A percentile compares a stretch with the other conserved stretches of the same genome.
Conservation (phyloP, 2,113 vertebrate genomes). For the Tichodroma muraria region DNA sequence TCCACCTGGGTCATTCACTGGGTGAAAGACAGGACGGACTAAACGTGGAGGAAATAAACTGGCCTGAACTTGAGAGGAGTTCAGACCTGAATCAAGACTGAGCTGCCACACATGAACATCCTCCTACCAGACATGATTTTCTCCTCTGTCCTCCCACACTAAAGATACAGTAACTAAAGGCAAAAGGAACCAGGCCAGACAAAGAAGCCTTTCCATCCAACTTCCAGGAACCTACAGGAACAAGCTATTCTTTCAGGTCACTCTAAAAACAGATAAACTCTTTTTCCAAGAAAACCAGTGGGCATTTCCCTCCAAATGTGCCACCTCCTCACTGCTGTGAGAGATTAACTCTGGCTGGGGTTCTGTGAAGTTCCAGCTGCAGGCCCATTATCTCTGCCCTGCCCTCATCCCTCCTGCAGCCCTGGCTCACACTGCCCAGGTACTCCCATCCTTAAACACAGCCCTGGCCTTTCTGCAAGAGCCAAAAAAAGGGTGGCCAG, state of each 20-base stretch:
- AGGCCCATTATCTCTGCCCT: background rate
- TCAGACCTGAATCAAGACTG: background rate
- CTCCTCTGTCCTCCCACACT: background rate
- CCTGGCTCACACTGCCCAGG: background rate
- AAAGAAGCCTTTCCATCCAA: background rate
- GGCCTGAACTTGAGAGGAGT: background rate
- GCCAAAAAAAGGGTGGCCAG: background rate
- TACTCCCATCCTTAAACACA: rapidly evolving
- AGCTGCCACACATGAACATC: background rate
- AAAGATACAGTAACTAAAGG: background rate
- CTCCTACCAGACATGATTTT: background rate
- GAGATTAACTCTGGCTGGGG: background rate
- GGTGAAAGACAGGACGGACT: background rate
- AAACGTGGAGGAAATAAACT: background rate
- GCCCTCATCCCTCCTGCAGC: background rate
- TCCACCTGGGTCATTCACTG: background rate
- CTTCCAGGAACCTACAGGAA: background rate
- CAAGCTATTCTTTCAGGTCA: background rate
- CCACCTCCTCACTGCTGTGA: background rate
- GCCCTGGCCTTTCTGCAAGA: background rate
- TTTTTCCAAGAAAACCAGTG: background rate
- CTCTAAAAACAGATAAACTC: background rate
- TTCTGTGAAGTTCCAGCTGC: background rate
- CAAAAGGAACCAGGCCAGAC: background rate
- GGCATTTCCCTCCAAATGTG: background rate